Evolutionary conservation across 2,888 invertebrate genomes (phyloP).

Genomic region (Drosophila paracracens): DNA sequence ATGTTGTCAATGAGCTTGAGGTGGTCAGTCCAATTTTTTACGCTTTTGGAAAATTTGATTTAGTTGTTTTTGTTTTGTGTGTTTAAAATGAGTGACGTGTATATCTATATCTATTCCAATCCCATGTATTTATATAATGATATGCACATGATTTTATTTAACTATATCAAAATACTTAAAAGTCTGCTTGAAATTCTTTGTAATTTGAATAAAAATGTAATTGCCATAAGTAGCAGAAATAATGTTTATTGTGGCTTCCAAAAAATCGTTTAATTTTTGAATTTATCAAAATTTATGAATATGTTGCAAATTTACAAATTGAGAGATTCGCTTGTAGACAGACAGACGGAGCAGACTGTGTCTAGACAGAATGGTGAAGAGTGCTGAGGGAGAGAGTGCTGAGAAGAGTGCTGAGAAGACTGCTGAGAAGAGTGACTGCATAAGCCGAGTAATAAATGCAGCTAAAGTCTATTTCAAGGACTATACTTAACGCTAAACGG

Average conservation of each 20-base stretch:
- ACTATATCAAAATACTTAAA: neutral
- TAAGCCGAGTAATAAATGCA: conserved; percentile 13
- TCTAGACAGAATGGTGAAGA: neutral
- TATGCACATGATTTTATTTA: neutral
- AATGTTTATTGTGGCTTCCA: neutral
- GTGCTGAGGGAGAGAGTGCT: neutral
- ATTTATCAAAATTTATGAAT: neutral
- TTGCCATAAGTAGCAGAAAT: neutral
- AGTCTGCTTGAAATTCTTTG: neutral
- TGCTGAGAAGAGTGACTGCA: neutral
- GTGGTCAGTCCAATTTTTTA: neutral
- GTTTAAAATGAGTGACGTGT: too few species aligned
- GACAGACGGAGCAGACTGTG: neutral
- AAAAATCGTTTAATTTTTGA: neutral
- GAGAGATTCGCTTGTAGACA: neutral
- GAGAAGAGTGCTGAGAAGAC: neutral
- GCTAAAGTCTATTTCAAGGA: conserved; percentile 38
- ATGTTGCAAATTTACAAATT: neutral
- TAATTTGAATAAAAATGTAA: neutral
- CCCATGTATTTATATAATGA: neutral
- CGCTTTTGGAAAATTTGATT: neutral
- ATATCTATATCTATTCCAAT: neutral
- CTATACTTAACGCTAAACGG: neutral
- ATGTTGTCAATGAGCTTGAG: neutral
- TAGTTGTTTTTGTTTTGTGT: neutral